Evolutionary conservation across 2,797 vertebrate species (phyloP), one percentile per base, ranked within the genome.

Genomic region (Enteromius argenteus): DNA sequence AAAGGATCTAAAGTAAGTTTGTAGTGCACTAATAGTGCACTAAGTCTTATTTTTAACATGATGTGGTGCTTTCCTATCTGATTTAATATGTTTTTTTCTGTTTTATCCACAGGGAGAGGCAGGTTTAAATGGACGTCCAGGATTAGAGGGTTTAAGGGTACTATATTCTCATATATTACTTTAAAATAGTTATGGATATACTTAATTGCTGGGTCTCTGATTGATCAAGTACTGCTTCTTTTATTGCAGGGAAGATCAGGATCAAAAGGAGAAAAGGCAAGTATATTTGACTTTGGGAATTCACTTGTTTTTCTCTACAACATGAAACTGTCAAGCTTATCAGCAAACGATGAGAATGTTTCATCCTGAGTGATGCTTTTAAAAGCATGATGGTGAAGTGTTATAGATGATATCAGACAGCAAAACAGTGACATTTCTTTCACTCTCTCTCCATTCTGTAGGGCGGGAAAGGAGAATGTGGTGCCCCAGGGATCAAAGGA

Each of bases 191-290:
- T 53, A 79, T 39, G 17, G 13, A 21, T 35, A 27, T 11, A 53
- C 7, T 53, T 46, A 56, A 39, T 64, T 19, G 68, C 15, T 44
- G n/a, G 32, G 4, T 64, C 58, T 9, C 53, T 80, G 53, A 60
- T 7, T 8, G 69, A 51, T 51, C 7, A 75, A 32, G 13, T 53
- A 6, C 73, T 62, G 14, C 53, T 79, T 0, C 2, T 68, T 71
- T 77, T 78, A 60, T 35, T 88, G 82, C 81, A 97, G 96, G 96
- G 97, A 86, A 84, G 79, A 84, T 87, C 91, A 85, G 97, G 97
- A 7, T 92, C 90, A 86, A 95, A 92, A 89, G 97, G 96, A 71
- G 94, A 95, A 82, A 96, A 96, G 96, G 97, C 96, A 91, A 90
- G 92, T 58, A 30, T 30, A 60, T 84, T 15, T 72, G 19, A 67